Evolutionary conservation across 2,797 vertebrate genomes (phyloP).

Genomic region (Nannoperca australis): DNA sequence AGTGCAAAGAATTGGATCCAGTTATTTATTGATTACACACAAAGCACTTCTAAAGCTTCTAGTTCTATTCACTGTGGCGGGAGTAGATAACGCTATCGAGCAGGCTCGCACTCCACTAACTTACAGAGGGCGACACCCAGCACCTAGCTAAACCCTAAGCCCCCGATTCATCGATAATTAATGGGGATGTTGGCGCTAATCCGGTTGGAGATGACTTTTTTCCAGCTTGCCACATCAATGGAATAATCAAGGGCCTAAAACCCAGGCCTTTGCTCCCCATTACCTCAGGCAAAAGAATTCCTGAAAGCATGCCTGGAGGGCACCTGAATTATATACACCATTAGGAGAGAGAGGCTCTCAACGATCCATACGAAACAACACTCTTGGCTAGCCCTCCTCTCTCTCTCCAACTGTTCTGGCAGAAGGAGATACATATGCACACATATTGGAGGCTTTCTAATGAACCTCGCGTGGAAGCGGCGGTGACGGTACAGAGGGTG

Average conservation of each 20-base stretch:
- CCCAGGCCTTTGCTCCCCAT: conserved; percentile 95
- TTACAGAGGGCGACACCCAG: conserved; percentile 87
- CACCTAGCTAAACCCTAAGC: conserved; percentile 86
- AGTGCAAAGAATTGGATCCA: conserved; percentile 83
- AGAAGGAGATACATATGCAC: conserved; percentile 90
- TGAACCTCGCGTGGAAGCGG: conserved; percentile 68
- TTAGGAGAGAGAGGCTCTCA: conserved; percentile 95
- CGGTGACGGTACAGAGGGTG: conserved; percentile 51
- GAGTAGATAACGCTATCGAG: conserved; percentile 82
- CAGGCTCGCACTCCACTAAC: conserved; percentile 80
- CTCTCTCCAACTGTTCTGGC: conserved; percentile 64
- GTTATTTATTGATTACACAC: conserved; percentile 94
- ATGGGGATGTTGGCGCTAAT: conserved; percentile 99
- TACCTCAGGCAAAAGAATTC: conserved; percentile 99
- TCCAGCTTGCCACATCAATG: conserved; percentile 98
- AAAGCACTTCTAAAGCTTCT: conserved; percentile 90
- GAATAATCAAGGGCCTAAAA: conserved; percentile 99
- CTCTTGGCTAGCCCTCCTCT: conserved; percentile 80
- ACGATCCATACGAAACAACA: conserved; percentile 93
- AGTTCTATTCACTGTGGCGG: conserved; percentile 83
- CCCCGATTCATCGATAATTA: conserved; percentile 99
- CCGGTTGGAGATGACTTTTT: conserved; percentile 96
- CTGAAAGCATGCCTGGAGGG: conserved; percentile 99
- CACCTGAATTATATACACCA: conserved; percentile 99
- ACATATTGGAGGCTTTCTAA: conserved; percentile 92